phyloP scores from a whole-genome alignment of 1,140 invertebrate genomes.

The Coelopa frigida region DNA sequence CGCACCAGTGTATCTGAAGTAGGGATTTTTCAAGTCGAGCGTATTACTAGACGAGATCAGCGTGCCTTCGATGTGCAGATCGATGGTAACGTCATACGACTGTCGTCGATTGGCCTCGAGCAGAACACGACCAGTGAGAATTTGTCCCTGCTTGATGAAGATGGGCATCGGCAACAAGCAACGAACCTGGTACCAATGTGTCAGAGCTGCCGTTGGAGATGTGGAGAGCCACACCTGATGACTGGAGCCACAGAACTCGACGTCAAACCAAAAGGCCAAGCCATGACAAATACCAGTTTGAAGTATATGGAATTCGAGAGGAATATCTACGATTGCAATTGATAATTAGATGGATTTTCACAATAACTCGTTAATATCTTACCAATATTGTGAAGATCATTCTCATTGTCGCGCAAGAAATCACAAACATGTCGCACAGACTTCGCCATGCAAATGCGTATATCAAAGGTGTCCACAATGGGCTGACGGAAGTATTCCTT shows the following conservation, averaged over 20 bases:
- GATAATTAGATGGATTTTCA: not conserved
- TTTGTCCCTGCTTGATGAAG: constrained; percentile 90
- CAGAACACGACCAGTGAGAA: constrained; percentile 78
- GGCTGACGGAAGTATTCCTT: constrained; percentile 98
- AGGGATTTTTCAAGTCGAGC: constrained; percentile 97
- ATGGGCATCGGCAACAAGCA: constrained; percentile 91
- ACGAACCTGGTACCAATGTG: constrained; percentile 99
- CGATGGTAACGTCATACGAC: constrained; percentile 98
- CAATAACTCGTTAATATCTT: constrained; percentile 17
- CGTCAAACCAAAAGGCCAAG: constrained; percentile 99
- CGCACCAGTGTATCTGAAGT: constrained; percentile 89
- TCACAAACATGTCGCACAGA: constrained; percentile 92
- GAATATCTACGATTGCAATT: constrained; percentile 61
- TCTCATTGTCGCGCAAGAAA: constrained; percentile 88
- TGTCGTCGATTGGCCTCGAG: constrained; percentile 94
- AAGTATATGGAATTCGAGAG: constrained; percentile 85
- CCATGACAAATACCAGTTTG: constrained; percentile 95
- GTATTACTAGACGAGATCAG: constrained; percentile 78
- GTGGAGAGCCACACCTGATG: constrained; percentile 97
- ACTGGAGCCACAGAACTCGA: constrained; percentile 89
- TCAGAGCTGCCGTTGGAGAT: constrained; percentile 94
- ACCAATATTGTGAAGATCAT: constrained; percentile 90
- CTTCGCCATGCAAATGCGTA: constrained; percentile 94
- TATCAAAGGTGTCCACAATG: constrained; percentile 98
- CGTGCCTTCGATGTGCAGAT: constrained; percentile 83